phyloP scores from a whole-genome alignment of 2,797 vertebrate species.

The Erpetoichthys calabaricus region DNA sequence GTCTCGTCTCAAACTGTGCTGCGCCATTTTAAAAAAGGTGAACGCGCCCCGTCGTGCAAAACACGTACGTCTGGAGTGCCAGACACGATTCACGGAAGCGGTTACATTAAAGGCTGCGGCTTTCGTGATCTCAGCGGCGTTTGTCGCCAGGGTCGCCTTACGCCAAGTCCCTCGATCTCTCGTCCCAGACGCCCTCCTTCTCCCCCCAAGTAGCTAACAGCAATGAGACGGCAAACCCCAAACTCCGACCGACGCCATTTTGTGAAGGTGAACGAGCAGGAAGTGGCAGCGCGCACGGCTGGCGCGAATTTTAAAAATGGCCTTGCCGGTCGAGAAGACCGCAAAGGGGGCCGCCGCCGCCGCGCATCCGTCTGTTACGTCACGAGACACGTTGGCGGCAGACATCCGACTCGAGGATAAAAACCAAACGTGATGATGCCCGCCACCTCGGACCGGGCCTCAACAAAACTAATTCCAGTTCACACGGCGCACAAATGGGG shows the following conservation, averaged over 20 bases:
- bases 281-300: slow-evolving; percentile 1
- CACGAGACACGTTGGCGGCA: not conserved
- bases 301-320: slow-evolving; percentile 18
- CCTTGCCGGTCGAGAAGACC: not conserved
- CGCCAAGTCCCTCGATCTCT: too few relatives aligned
- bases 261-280: slow-evolving; percentile 16
- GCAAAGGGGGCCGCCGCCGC: not conserved
- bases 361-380: not conserved
- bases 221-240: too few relatives aligned
- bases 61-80: too few relatives aligned
- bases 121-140: too few relatives aligned
- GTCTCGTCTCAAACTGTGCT: not conserved
- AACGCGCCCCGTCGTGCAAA: slow-evolving; percentile 7
- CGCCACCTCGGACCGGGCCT: slow-evolving; percentile 18
- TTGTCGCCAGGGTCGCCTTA: too few relatives aligned
- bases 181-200: too few relatives aligned
- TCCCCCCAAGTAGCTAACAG: not conserved
- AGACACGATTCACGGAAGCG: too few relatives aligned
- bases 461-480: slow-evolving; percentile 2
- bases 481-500: too few relatives aligned
- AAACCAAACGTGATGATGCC: not conserved
- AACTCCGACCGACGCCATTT: slow-evolving; percentile 11
- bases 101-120: too few relatives aligned
- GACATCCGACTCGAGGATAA: not conserved
- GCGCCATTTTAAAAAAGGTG: slow-evolving; percentile 12